Evolutionary conservation across 2,113 vertebrate genomes (phyloP), one percentile per base, ranked within the genome.

Genomic region (Penelope pileata): DNA sequence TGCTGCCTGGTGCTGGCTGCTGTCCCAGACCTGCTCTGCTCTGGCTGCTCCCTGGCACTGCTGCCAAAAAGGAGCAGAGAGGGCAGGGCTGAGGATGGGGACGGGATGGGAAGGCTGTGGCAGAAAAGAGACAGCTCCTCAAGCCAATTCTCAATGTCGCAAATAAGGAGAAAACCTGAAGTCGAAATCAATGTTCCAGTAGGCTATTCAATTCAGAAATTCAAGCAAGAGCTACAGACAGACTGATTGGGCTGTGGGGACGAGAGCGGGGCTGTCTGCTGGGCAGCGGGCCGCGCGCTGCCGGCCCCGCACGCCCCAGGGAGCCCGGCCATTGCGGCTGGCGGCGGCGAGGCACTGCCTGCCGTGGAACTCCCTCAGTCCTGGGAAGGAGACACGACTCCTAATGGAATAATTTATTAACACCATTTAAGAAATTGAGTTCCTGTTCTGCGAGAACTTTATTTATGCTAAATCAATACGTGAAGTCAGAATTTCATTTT

Each of bases 381-480:
- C 82, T 58, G 42, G 58, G 53, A 89, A 92, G 48, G 30, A 79
- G 50, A 73, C 50, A 48, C 73, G 84, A 82, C 38, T 91, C 86
- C 77, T 89, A 62, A 76, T 62, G 56, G 56, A 90, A 88, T 90
- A 91, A 88, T 85, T 91, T 91, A 94, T 85, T 90, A 88, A 72
- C 60, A 36, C 64, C 87, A 90, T 90, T 94, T 93, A 91, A 94
- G 76, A 90, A 94, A 97, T 63, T 93, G 91, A 88, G 86, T 95
- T 91, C 76, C 82, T 93, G 64, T 93, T 95, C 79, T 2, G 3
- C 19, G 34, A 67, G 47, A 89, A 91, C 87, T 96, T 94, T 93
- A 94, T 97, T 96, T 91, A 96, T 87, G 84, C 7, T 94, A 93
- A 96, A 95, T 95, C 95, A 94, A 95, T 94, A 94, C 9, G 73